Conservation (phyloP, 2,113 vertebrate species). For the Istiophorus platypterus region DNA sequence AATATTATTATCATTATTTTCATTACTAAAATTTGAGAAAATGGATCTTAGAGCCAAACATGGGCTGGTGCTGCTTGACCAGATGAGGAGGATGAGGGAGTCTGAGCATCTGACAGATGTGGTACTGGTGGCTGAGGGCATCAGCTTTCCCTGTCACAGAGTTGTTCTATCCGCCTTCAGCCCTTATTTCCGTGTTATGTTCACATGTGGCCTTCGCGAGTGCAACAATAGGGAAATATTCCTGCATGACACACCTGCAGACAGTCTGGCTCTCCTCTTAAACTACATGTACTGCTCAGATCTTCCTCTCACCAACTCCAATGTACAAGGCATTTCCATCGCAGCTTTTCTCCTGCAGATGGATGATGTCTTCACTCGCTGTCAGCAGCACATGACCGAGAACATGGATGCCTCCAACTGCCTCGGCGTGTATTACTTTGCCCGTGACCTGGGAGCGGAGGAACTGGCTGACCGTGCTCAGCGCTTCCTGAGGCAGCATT, state of each 20-base stretch:
- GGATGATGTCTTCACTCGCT: constrained; percentile 90
- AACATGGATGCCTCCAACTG: constrained; percentile 98
- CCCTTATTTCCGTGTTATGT: constrained; percentile 97
- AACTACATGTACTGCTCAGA: constrained; percentile 92
- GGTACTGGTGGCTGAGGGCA: constrained; percentile 90
- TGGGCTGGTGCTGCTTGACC: constrained; percentile 86
- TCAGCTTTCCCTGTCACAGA: constrained; percentile 93
- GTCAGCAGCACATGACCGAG: constrained; percentile 92
- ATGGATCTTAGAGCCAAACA: constrained; percentile 89
- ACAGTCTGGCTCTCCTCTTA: constrained; percentile 89
- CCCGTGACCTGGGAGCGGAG: constrained; percentile 93
- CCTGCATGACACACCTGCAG: constrained; percentile 88
- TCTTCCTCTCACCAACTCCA: constrained; percentile 86
- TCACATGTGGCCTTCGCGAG: constrained; percentile 94
- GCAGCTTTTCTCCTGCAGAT: constrained; percentile 95
- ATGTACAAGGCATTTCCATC: constrained; percentile 91
- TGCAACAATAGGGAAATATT: constrained; percentile 88
- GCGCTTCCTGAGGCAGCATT: constrained; percentile 90
- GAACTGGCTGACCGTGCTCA: constrained; percentile 89
- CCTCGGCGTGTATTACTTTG: constrained; percentile 93
- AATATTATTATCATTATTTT: constrained; percentile 8
- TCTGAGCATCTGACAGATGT: constrained; percentile 90
- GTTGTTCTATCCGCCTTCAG: constrained; percentile 95
- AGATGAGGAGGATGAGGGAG: constrained; percentile 91
- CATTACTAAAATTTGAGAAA: constrained; percentile 16